A percentile compares a stretch with the other conserved stretches of the same genome.
Evolutionary conservation across 2,888 invertebrate species (phyloP).

Genomic region (Chloroclystis v-ata): DNA sequence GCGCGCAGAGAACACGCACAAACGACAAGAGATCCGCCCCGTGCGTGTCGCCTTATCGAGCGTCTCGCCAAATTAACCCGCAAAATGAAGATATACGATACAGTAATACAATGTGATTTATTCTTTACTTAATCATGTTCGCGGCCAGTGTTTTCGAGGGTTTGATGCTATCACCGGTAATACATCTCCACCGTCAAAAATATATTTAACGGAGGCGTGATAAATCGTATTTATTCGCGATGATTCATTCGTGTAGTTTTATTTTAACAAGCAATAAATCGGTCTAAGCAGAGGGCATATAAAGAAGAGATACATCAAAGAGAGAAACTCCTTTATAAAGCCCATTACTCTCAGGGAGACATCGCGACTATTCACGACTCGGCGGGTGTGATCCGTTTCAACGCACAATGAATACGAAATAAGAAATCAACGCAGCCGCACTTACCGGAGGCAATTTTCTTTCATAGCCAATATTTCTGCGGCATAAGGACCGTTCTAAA

Average conservation of each 20-base stretch:
- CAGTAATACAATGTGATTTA: conserved; percentile 41
- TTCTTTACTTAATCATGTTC: conserved; percentile 31
- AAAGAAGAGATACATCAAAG: conserved; percentile 30
- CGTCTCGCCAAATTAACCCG: conserved; percentile 60
- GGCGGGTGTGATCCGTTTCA: conserved; percentile 58
- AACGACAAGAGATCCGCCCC: conserved; percentile 43
- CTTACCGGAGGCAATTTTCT: conserved; percentile 66
- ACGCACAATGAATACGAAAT: conserved; percentile 73
- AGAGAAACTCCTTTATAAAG: conserved; percentile 29
- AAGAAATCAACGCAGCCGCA: conserved; percentile 71
- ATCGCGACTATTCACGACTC: conserved; percentile 42
- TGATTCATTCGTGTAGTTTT: conserved; percentile 28
- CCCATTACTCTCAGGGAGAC: conserved; percentile 37
- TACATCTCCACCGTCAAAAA: conserved; percentile 11
- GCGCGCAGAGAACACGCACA: conserved; percentile 52
- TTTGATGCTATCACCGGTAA: conserved; percentile 21
- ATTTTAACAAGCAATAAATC: conserved; percentile 29
- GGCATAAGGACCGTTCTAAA: conserved; percentile 53
- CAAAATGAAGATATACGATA: conserved; percentile 64
- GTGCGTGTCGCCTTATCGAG: conserved; percentile 63
- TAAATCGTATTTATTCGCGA: conserved; percentile 23
- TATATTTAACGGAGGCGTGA: conserved; percentile 10
- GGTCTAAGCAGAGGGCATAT: conserved; percentile 19
- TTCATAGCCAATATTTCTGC: conserved; percentile 65
- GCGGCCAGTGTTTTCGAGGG: conserved; percentile 20